Base-by-base conservation (phyloP, 2,888 invertebrate genomes). In the Neoscelio sp. region DNA sequence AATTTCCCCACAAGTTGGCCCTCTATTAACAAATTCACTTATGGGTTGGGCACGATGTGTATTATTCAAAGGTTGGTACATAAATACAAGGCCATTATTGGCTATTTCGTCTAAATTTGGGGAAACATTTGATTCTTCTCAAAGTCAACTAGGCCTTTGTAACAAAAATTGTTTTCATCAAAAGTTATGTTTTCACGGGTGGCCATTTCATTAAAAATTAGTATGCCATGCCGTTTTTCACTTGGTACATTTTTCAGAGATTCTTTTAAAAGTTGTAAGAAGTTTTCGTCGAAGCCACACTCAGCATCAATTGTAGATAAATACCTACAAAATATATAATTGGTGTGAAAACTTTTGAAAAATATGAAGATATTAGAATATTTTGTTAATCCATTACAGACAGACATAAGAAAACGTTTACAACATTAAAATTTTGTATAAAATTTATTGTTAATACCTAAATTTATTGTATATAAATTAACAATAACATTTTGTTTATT, bases 11-110 rank as follows among this genome's bases (percentile, higher is more conserved):
- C 12, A 2, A 3, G 40, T 40, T 10, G 40, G 40, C 2, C 40
- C 40, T 40, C 12, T 40, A 10, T 40, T 40, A 40, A 40, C 40
- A 40, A 7, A 40, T 3, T 2, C 40, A 10, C 15, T 13, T 4
- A 40, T 7, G 6, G 40, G 40, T 12, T 13, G 40, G 6, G 40
- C 40, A 40, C 40, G 40, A 10, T 40, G 15, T 12, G 5, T 5
- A 13, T 10, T 12, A 40, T 7, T 15, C 40, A 40, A 40, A 13
- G 40, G 40, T 40, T 40, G 40, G 12, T 13, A 40, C 40, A 40
- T 40, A 10, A 40, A 40, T 12, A 40, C 40, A 2, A 40, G 40
- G 5, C 10, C 40, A 15, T 40, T n/a, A 13, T 40, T 40, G 15
- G 40, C 40, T 12, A 6, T 40, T 12, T 40, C 40, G 7, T 26